Conservation (phyloP, 2,113 vertebrate species). For the Scatophagus argus region DNA sequence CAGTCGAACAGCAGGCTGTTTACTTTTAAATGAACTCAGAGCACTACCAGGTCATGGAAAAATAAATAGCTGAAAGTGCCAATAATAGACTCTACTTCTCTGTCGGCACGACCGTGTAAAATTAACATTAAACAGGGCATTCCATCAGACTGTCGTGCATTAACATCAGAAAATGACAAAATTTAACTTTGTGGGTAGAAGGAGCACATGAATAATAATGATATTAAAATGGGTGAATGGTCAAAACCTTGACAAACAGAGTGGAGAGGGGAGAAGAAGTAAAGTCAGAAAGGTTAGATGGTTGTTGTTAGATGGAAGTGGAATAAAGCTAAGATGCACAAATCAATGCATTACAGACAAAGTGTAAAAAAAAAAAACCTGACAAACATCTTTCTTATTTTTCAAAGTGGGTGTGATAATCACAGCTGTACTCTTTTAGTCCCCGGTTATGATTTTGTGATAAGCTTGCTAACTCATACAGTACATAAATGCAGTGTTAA, state of each 20-base stretch:
- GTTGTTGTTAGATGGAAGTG: background rate
- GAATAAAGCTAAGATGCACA: background rate
- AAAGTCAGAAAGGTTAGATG: background rate
- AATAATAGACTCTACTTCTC: slow-evolving; percentile 45
- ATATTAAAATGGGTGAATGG: background rate
- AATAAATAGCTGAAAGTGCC: slow-evolving; percentile 69
- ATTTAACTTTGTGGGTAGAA: slow-evolving; percentile 27
- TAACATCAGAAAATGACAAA: slow-evolving; percentile 52
- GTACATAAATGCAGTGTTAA: background rate
- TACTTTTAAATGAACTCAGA: slow-evolving; percentile 55
- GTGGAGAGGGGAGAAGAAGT: background rate
- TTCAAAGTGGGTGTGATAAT: background rate
- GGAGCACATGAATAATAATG: slow-evolving; percentile 31
- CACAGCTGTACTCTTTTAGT: background rate
- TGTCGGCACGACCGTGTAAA: slow-evolving; percentile 33
- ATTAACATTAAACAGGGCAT: slow-evolving; percentile 52
- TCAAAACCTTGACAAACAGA: background rate
- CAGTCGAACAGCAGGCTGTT: slow-evolving; percentile 54
- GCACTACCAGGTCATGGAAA: slow-evolving; percentile 64
- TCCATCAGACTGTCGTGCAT: slow-evolving; percentile 49
- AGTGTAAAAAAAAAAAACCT: background rate
- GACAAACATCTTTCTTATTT: background rate
- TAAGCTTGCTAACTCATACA: background rate
- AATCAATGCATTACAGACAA: background rate
- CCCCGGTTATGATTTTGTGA: background rate